Evolutionary conservation across 2,113 vertebrate species (phyloP), one percentile per base, ranked within the genome.

Genomic region (Thalassoma bifasciatum): DNA sequence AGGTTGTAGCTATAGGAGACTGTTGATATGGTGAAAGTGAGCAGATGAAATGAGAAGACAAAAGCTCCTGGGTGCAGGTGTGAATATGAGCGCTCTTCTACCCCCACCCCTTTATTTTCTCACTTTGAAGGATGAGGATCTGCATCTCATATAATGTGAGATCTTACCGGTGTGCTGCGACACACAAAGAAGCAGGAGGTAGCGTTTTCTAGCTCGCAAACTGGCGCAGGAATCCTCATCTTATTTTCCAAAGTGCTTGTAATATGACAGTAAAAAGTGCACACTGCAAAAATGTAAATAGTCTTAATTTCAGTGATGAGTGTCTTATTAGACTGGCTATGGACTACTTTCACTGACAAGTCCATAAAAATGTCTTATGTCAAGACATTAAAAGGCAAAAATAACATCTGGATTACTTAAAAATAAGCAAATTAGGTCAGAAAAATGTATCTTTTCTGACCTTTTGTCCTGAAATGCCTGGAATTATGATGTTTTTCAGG

Each of bases 1-100:
- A 62, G 87, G 74, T 26, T 51, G 87, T 91, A 67, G 50, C 84
- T 72, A 86, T 58, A 76, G 82, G 82, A 78, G 86, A 90, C 82
- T 64, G 89, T 89, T 91, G 86, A 81, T 69, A 86, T 79, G 81
- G 77, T 70, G 85, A 82, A 36, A 73, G 62, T 46, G 70, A 74
- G 1, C 44, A 60, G 44, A 68, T 72, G 72, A 72, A 52, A 72
- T 19, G 40, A 22, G 62, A 46, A 61, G 56, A 72, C 30, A 59
- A 82, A 75, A 62, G 68, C 67, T 67, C 60, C 36, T 52, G 22
- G 19, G 54, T 71, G 60, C 71, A 82, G 67, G 74, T 84, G 86
- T 53, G 59, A 80, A 71, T 61, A 46, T 66, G 73, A 66, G 19
- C 81, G 60, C 10, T 46, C 17, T 46, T 81, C 74, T 52, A 26